Base-by-base conservation (phyloP, 2,797 vertebrate species). In the Corythornis leucogaster region DNA sequence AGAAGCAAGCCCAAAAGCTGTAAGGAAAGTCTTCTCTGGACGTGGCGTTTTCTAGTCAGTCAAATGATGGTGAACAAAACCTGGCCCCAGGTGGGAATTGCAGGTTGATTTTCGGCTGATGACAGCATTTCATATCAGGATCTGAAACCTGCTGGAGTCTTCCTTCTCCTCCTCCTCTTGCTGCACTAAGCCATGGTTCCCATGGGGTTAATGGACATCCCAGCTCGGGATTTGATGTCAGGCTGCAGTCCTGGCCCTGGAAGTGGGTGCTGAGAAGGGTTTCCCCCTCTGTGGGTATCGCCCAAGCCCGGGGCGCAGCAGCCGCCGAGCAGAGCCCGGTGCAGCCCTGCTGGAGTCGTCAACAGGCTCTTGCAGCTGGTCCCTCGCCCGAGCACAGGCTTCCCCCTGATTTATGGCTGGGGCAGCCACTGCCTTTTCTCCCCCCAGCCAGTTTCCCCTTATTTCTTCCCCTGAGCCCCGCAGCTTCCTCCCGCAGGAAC, bases 401-500 rank as follows among this genome's bases (percentile, higher is more conserved):
- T 67, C 70, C 40, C 74, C 67, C n/a, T 74, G 82, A 70, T 85
- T 88, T 66, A 55, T 40, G 53, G 19, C 80, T 15, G 63, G 61
- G 76, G 20, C 87, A 79, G 51, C 48, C 45, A 2, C 76, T 75
- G 89, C 46, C 46, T 74, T 84, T 70, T 17, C 51, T 38, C 7
- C 22, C 21, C 18, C 7, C 8, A 7, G 3, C 25, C 35, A 0
- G 4, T 74, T 85, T 31, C 69, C 46, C 85, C 31, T 48, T 59
- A 15, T 79, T 89, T 28, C 77, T 85, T 35, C 61, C 68, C 75
- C 54, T 0, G 71, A 77, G 42, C 80, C 64, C 55, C 12, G 0
- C 62, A 68, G 80, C 30, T 96, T 93, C 92, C 88, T 90, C 92
- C 91, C n/a, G 2, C 84, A 59, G 87, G 59, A 94, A 7, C 57